phyloP scores from a whole-genome alignment of 2,888 invertebrate species.

The Clostera curtula region DNA sequence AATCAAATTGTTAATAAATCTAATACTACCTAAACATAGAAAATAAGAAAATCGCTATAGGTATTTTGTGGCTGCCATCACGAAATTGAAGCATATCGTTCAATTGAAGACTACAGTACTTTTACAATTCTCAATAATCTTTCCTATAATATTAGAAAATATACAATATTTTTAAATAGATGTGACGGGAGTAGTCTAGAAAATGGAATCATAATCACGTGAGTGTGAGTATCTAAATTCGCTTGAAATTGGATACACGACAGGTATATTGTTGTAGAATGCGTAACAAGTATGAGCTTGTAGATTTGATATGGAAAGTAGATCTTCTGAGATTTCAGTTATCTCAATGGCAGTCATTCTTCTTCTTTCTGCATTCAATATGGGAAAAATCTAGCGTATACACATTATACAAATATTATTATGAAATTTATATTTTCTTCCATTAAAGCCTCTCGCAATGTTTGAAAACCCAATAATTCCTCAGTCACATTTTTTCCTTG shows the following conservation, averaged over 20 bases:
- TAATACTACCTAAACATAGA: constrained; percentile 21
- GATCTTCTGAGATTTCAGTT: constrained; percentile 24
- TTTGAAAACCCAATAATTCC: too few relatives aligned
- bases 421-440: too few relatives aligned
- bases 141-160: constrained; percentile 70
- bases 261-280: constrained; percentile 50
- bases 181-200: constrained; percentile 43
- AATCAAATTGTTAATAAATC: constrained; percentile 14
- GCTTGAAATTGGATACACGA: constrained; percentile 41
- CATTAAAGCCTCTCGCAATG: too few relatives aligned
- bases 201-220: constrained; percentile 48
- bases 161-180: constrained; percentile 65
- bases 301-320: constrained; percentile 55
- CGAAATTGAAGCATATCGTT: constrained; percentile 74
- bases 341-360: constrained; percentile 15
- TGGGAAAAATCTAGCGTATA: constrained; percentile 3
- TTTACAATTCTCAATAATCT: constrained; percentile 68
- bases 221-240: constrained; percentile 39
- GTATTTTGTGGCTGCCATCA: constrained; percentile 65
- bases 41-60: constrained; percentile 34
- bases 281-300: constrained; percentile 62
- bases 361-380: constrained; percentile 10
- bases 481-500: too few relatives aligned
- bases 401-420: neutral
- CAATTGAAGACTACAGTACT: constrained; percentile 68